Evolutionary conservation across 1,140 invertebrate genomes (phyloP).

Genomic region (Idris sp.): DNA sequence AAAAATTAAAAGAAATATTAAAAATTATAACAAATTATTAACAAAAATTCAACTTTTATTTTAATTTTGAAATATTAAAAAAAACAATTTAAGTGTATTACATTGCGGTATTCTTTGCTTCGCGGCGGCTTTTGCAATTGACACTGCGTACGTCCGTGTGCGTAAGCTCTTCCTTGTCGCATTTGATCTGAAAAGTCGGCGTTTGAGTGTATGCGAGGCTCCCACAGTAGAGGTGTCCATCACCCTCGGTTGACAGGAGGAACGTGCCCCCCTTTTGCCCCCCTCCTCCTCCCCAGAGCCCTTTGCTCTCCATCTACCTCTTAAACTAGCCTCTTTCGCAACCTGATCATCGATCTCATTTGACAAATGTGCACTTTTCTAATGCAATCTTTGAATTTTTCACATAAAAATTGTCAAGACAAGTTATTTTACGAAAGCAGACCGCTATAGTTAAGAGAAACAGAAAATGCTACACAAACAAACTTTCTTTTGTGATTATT

Average conservation of each 20-base stretch:
- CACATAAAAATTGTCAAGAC: too few species aligned
- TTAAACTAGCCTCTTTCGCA: slow-evolving; percentile 62
- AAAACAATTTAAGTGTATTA: too few species aligned
- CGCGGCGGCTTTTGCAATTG: too few species aligned
- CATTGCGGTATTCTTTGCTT: too few species aligned
- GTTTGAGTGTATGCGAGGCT: slow-evolving; percentile 68
- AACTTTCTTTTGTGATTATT: too few species aligned
- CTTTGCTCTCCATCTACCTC: slow-evolving; percentile 59
- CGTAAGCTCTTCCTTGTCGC: slow-evolving; percentile 55
- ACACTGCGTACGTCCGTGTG: slow-evolving; percentile 27
- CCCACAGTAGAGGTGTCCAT: slow-evolving; percentile 77
- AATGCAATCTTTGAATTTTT: slow-evolving; percentile 44
- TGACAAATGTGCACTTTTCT: slow-evolving; percentile 57
- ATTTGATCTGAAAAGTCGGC: slow-evolving; percentile 63
- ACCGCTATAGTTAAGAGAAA: neutral
- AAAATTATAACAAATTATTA: too few species aligned
- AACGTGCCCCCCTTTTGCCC: slow-evolving; percentile 67
- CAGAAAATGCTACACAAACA: too few species aligned
- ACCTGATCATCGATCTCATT: slow-evolving; percentile 62
- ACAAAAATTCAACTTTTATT: too few species aligned
- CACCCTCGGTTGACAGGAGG: slow-evolving; percentile 77
- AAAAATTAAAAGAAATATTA: too few species aligned
- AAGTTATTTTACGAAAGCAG: too few species aligned
- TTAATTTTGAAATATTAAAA: too few species aligned
- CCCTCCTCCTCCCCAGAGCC: slow-evolving; percentile 54